Evolutionary conservation across 2,888 invertebrate species (phyloP).

Genomic region (Cryptocheilus praepositus): DNA sequence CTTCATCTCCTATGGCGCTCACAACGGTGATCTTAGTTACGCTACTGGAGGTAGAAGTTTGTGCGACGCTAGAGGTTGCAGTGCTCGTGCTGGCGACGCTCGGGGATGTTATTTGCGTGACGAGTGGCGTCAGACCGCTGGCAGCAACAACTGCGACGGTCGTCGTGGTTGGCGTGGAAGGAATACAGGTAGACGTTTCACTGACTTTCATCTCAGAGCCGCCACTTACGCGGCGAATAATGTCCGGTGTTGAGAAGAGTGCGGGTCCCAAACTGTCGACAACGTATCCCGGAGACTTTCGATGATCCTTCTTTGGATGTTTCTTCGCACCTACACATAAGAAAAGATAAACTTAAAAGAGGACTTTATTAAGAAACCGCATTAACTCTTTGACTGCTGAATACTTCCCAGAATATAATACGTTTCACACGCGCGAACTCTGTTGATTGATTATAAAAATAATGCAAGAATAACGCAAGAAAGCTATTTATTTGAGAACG

Average conservation of each 20-base stretch:
- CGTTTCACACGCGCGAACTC: too few species aligned
- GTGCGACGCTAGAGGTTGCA: neutral
- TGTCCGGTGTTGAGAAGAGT: constrained; percentile 87
- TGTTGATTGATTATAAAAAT: too few species aligned
- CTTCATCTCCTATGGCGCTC: constrained; percentile 12
- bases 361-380: too few species aligned
- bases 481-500: too few species aligned
- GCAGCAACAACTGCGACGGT: constrained; percentile 6
- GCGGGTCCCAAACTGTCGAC: constrained; percentile 78
- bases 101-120: constrained; percentile 6
- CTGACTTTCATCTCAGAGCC: constrained; percentile 73
- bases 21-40: constrained; percentile 14
- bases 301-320: constrained; percentile 71
- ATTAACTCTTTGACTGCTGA: too few species aligned
- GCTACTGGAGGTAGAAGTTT: constrained; percentile 14
- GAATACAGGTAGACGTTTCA: constrained; percentile 61
- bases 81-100: constrained; percentile 1
- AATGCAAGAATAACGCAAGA: too few species aligned
- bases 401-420: too few species aligned
- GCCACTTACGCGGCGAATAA: constrained; percentile 82
- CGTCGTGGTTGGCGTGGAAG: constrained; percentile 52
- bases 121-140: constrained; percentile 6
- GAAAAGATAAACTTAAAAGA: too few species aligned
- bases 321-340: constrained; percentile 67
- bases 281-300: constrained; percentile 80